phyloP scores from a whole-genome alignment of 2,113 vertebrate species.

The Eupsittula cactorum region DNA sequence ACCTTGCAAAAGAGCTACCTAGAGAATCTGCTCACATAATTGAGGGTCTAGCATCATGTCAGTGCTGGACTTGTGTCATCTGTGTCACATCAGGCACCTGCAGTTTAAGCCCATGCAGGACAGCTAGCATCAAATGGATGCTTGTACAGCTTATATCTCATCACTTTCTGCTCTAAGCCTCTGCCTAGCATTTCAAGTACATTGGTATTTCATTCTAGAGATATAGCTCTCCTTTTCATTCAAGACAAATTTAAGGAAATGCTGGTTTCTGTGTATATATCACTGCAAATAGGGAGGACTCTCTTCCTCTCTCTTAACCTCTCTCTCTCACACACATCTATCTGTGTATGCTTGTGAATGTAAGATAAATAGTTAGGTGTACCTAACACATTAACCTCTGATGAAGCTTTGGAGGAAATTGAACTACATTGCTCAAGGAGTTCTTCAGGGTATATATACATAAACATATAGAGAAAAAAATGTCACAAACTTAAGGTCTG shows the following conservation, averaged over 20 bases:
- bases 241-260: not conserved
- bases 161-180: not conserved
- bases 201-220: not conserved
- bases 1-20: not conserved
- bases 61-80: not conserved
- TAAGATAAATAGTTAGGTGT: not conserved
- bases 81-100: not conserved
- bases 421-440: not conserved
- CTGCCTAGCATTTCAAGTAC: not conserved
- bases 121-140: not conserved
- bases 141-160: not conserved
- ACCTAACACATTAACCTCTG: not conserved
- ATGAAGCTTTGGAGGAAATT: not conserved
- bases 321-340: not conserved
- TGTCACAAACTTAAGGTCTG: not conserved
- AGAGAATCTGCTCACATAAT: not conserved
- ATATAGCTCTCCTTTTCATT: not conserved
- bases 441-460: not conserved
- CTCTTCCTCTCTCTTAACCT: not conserved
- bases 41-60: not conserved
- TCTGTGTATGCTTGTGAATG: not conserved
- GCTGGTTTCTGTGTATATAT: not conserved
- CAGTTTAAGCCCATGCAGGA: not conserved
- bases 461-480: not conserved
- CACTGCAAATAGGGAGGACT: not conserved